Conservation (phyloP, 2,888 invertebrate genomes). For the Lochmaea capreae region DNA sequence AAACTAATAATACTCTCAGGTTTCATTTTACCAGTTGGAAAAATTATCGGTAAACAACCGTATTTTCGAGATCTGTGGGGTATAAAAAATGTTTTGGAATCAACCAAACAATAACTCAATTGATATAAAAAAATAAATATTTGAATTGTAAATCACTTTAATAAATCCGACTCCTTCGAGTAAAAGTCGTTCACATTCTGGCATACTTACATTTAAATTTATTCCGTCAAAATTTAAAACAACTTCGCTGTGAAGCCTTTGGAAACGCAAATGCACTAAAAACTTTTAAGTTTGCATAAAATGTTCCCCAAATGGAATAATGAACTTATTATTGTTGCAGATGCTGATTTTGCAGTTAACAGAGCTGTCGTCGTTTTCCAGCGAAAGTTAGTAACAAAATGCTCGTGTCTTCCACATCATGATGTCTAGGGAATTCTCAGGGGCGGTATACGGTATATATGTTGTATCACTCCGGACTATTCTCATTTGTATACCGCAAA, state of each 20-base stretch:
- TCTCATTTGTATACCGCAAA: too few species aligned
- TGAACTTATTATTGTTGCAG: constrained; percentile 20
- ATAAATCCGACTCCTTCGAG: too few species aligned
- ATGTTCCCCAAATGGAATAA: constrained; percentile 20
- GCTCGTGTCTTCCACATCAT: constrained; percentile 13
- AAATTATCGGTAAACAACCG: constrained; percentile 22
- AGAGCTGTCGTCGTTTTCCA: constrained; percentile 5
- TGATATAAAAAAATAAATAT: too few species aligned
- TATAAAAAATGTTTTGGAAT: neutral
- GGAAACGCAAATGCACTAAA: neutral
- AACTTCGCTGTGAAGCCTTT: too few species aligned
- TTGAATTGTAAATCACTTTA: too few species aligned
- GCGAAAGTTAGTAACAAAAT: constrained; percentile 21
- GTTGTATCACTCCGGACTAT: too few species aligned
- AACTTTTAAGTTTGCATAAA: constrained; percentile 15
- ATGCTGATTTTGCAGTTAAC: constrained; percentile 15
- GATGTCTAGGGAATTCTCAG: constrained; percentile 11
- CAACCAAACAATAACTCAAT: too few species aligned
- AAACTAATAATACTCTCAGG: constrained; percentile 20
- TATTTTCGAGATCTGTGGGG: neutral
- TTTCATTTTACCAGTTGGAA: constrained; percentile 8
- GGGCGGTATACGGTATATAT: constrained; percentile 10
- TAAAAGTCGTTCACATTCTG: too few species aligned
- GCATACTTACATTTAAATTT: neutral
- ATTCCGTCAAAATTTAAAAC: neutral